Conservation (phyloP, 2,888 invertebrate species). For the Amphipoea oculea region DNA sequence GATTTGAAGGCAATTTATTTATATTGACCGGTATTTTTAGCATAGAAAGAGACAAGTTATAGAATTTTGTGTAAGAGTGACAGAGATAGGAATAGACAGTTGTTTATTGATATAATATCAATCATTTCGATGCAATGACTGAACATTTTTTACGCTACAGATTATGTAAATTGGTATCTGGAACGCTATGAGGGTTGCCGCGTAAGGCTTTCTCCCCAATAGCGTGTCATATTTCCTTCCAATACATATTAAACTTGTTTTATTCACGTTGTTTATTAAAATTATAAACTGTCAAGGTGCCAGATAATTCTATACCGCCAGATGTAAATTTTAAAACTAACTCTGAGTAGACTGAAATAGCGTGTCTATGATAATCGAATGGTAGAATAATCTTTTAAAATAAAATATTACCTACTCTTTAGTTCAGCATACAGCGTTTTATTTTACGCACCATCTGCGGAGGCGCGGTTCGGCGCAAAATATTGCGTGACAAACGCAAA, state of each 20-base stretch:
- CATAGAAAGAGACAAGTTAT: conserved; percentile 18
- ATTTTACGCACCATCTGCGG: not conserved
- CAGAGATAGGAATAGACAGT: conserved; percentile 17
- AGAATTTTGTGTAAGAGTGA: not conserved
- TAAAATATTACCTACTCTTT: not conserved
- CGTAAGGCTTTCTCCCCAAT: not conserved
- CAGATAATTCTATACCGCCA: too few relatives aligned
- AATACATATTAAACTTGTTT: not conserved
- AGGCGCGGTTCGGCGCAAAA: too few relatives aligned
- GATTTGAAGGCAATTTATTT: too few relatives aligned
- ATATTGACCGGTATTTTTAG: conserved; percentile 51
- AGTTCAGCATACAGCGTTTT: not conserved
- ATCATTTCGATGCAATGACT: conserved; percentile 1
- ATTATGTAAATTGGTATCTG: conserved; percentile 7
- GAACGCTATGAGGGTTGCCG: conserved; percentile 51
- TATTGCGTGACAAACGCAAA: too few relatives aligned
- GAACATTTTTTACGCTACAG: conserved; percentile 33
- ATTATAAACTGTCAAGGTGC: not conserved
- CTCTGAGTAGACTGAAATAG: not conserved
- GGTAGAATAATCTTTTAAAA: not conserved
- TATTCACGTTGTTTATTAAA: not conserved
- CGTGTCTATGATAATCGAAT: not conserved
- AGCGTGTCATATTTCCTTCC: not conserved
- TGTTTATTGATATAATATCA: conserved; percentile 25
- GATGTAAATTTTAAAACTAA: not conserved